phyloP scores from a whole-genome alignment of 2,113 vertebrate genomes.

The Campylomormyrus numenius region DNA sequence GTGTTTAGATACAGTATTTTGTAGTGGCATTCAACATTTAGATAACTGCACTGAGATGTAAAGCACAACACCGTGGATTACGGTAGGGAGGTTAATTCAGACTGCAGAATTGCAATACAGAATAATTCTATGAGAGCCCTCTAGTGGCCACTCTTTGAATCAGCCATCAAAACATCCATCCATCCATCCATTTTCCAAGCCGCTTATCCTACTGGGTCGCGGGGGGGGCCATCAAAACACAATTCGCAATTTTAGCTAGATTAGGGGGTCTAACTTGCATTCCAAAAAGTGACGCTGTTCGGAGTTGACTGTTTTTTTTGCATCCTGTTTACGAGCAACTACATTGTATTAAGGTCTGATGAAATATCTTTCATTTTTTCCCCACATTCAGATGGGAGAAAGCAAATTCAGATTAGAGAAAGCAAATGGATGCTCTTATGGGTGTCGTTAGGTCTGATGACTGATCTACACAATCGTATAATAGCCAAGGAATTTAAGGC shows the following conservation, averaged over 20 bases:
- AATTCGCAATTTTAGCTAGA: not conserved
- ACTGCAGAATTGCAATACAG: not conserved
- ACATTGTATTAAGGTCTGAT: not conserved
- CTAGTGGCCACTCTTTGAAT: not conserved
- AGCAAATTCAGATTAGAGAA: not conserved
- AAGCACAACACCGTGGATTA: not conserved
- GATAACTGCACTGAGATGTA: not conserved
- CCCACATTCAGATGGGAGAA: not conserved
- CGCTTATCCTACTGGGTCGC: too few species aligned
- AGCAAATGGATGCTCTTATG: not conserved
- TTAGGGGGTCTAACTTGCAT: not conserved
- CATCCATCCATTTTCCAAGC: too few species aligned
- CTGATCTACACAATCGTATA: not conserved
- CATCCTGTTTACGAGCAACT: not conserved
- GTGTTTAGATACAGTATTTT: not conserved
- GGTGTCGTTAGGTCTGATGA: not conserved
- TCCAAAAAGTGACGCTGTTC: not conserved
- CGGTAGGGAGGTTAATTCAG: not conserved
- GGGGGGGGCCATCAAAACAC: too few species aligned
- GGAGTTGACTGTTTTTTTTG: not conserved
- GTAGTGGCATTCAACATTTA: not conserved
- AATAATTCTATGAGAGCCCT: not conserved
- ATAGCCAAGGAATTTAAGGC: not conserved
- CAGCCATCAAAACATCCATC: too few species aligned
- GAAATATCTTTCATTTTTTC: not conserved